Base-by-base conservation (phyloP, 2,888 invertebrate species). In the Chymomyza amoena region DNA sequence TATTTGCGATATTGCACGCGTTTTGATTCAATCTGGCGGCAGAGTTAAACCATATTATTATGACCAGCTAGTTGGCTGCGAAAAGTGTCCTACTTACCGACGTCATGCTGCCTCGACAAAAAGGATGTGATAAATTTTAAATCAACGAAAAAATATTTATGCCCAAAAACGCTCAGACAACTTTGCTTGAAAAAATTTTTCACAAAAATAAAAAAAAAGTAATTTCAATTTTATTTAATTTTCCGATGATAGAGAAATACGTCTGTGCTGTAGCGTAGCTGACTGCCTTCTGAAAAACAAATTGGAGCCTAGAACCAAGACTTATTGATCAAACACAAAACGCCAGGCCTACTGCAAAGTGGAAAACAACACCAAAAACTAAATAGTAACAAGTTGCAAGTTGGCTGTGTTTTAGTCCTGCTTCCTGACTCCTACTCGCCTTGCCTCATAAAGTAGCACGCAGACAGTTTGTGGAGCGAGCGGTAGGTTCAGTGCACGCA, bases 1-100 rank as follows among this genome's bases (percentile, higher is more conserved):
- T 92, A 92, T 75, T 91, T 91, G 13, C 92, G 90, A 73, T 91
- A 92, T 72, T 91, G 91, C 57, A 91, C 90, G n/a, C 91, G 90
- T 78, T 92, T 92, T 39, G 91, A 90, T 82, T 92, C 91, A 70
- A 91, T 90, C 91, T 91, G 25, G 25, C 25, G 25, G 3, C 3
- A 25, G 25, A 25, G 25, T 25, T 25, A 25, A 25, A 25, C 25
- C 25, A 25, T 25, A 4, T 25, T 25, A 25, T 25, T 25, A 25
- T 25, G 4, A 25, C 25, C 4, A 2, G 25, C n/a, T n/a, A n/a
- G 25, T 25, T 7, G n/a, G 32, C 32, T 32, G 0, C 25, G 4
- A 25, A 32, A 59, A 62, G 18, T n/a, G n/a, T n/a, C 25, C 16
- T 25, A 82, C 89, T 88, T 76, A 91, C 91, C 78, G 91, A 90